Evolutionary conservation across 1,140 invertebrate genomes (phyloP).

Genomic region (Hypothenemus hampei): DNA sequence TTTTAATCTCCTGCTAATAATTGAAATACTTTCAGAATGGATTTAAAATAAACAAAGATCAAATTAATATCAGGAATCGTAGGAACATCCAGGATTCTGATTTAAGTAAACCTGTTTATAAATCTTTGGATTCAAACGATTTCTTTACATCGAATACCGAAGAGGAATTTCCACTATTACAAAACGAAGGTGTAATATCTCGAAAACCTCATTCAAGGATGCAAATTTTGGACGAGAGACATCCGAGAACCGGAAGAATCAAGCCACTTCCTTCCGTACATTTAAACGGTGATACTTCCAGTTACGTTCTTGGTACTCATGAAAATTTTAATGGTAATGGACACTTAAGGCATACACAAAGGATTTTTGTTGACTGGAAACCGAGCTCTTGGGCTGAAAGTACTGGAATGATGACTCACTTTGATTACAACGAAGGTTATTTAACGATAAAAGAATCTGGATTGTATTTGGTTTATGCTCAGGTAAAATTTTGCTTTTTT

Average conservation of each 20-base stretch:
- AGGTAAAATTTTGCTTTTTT: constrained; percentile 43
- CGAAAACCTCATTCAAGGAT: constrained; percentile 11
- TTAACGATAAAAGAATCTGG: constrained; percentile 55
- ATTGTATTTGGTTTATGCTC: constrained; percentile 62
- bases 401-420: constrained; percentile 44
- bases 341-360: constrained; percentile 47
- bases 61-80: too few species aligned
- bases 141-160: too few species aligned
- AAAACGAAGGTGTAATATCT: constrained; percentile 13
- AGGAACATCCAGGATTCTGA: too few species aligned
- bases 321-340: constrained; percentile 46
- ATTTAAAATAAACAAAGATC: too few species aligned
- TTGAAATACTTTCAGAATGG: too few species aligned
- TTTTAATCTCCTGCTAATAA: too few species aligned
- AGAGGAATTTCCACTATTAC: constrained; percentile 11
- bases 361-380: constrained; percentile 51
- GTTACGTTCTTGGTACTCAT: constrained; percentile 38
- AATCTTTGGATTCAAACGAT: too few species aligned
- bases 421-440: constrained; percentile 47
- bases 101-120: too few species aligned
- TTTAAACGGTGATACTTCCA: constrained; percentile 38
- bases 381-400: constrained; percentile 48
- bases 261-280: constrained; percentile 35
- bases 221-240: constrained; percentile 21
- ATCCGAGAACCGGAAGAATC: constrained; percentile 27